Evolutionary conservation across 2,888 invertebrate species (phyloP).

Genomic region (Heteromyza rotundicornis): DNA sequence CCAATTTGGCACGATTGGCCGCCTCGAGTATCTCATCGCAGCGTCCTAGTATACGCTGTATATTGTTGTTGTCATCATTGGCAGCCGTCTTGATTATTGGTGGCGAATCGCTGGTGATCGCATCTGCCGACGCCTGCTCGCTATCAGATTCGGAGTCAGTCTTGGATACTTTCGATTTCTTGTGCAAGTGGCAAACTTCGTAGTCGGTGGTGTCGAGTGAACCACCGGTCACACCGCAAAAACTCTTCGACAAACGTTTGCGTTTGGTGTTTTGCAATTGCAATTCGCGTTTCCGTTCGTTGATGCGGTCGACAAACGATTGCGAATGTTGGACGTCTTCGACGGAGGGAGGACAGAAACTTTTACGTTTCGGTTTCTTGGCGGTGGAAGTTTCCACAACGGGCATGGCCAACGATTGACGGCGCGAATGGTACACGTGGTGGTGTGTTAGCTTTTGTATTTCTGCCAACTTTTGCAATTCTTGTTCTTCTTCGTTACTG

Average conservation of each 20-base stretch:
- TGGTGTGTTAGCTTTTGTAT: conserved; percentile 43
- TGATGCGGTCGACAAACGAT: conserved; percentile 50
- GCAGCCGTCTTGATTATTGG: background rate
- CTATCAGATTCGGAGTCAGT: background rate
- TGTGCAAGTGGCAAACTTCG: conserved; percentile 20
- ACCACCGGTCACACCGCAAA: conserved; percentile 35
- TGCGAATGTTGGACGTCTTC: conserved; percentile 46
- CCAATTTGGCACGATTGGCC: conserved; percentile 47
- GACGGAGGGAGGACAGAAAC: conserved; percentile 24
- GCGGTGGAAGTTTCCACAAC: background rate
- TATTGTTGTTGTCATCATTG: background rate
- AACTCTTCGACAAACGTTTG: conserved; percentile 50
- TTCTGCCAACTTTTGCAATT: conserved; percentile 40
- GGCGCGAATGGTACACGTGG: conserved; percentile 46
- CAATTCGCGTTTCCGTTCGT: conserved; percentile 30
- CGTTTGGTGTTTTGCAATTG: conserved; percentile 33
- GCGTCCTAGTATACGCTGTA: conserved; percentile 33
- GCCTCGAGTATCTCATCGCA: conserved; percentile 50
- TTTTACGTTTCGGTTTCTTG: conserved; percentile 35
- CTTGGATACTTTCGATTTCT: conserved; percentile 17
- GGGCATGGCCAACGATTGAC: conserved; percentile 43
- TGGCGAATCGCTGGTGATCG: background rate
- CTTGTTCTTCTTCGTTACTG: conserved; percentile 31
- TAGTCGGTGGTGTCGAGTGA: conserved; percentile 21
- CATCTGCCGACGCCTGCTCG: background rate